A percentile compares a stretch with the other conserved stretches of the same genome.
These are phyloP conservation scores for Furcula furcula DNA, from an alignment of 2,888 invertebrate species.

Conservation along the genomic window DNA sequence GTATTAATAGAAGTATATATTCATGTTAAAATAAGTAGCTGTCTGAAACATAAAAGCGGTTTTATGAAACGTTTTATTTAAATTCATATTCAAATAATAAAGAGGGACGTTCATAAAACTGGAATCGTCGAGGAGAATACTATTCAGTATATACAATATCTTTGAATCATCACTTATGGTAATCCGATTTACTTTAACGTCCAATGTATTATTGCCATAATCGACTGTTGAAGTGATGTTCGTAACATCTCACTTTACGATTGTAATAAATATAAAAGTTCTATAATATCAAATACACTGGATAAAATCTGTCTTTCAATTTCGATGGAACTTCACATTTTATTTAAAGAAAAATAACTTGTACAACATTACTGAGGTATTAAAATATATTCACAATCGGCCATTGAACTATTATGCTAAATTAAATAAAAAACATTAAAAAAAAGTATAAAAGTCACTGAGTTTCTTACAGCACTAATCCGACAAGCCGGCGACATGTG, in stretches of 20 bases:
- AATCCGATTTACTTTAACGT: not conserved
- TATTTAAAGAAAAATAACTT: not conserved
- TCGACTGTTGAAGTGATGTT: constrained; percentile 4
- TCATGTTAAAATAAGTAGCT: not conserved
- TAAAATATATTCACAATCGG: constrained; percentile 3
- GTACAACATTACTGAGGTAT: constrained; percentile 8
- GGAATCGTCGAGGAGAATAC: not conserved
- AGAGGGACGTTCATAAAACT: not conserved
- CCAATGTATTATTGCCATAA: constrained; percentile 5
- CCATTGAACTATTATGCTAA: constrained; percentile 5
- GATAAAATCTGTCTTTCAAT: not conserved
- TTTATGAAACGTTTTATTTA: not conserved
- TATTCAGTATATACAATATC: not conserved
- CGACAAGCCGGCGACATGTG: not conserved
- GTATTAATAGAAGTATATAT: no score
- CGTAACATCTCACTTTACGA: constrained; percentile 7
- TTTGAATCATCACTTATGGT: not conserved
- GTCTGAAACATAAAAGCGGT: not conserved
- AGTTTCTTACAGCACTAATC: constrained; percentile 1
- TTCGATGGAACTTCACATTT: not conserved
- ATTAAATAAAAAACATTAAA: constrained; percentile 10
- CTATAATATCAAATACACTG: not conserved
- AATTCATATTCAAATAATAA: not conserved
- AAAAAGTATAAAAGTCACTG: constrained; percentile 2
- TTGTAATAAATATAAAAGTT: not conserved